phyloP scores from a whole-genome alignment of 2,888 invertebrate species.

The Tyria jacobaeae region DNA sequence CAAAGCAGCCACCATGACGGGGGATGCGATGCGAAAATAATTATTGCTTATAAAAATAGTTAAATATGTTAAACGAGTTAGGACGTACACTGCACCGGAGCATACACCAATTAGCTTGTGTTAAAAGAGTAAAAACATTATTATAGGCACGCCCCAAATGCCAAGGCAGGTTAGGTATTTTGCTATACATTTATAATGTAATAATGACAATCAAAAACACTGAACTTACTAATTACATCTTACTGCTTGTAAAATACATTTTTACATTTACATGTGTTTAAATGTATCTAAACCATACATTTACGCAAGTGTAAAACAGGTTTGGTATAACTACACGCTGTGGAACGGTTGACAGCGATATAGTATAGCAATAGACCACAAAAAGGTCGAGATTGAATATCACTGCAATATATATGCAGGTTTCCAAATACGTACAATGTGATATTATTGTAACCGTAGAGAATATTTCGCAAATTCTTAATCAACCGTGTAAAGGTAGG shows the following conservation, averaged over 20 bases:
- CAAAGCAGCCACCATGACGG: slow-evolving; percentile 70
- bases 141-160: not conserved
- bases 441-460: slow-evolving; percentile 78
- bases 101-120: slow-evolving; percentile 32
- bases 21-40: slow-evolving; percentile 66
- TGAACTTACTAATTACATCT: not conserved
- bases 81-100: slow-evolving; percentile 40
- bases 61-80: slow-evolving; percentile 66
- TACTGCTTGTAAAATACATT: too few relatives aligned
- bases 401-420: slow-evolving; percentile 73
- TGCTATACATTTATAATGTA: not conserved
- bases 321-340: slow-evolving; percentile 42
- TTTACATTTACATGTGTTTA: too few relatives aligned
- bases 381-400: slow-evolving; percentile 85
- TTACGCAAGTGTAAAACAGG: slow-evolving; percentile 48
- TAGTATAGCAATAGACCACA: slow-evolving; percentile 77
- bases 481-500: slow-evolving; percentile 47
- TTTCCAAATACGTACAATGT: slow-evolving; percentile 82
- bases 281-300: too few relatives aligned
- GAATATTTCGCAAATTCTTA: slow-evolving; percentile 70
- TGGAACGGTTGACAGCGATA: slow-evolving; percentile 57
- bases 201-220: not conserved
- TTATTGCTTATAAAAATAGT: slow-evolving; percentile 70
- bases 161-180: not conserved
- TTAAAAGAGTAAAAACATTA: slow-evolving; percentile 25